A percentile compares a stretch with the other conserved stretches of the same genome.
These are phyloP conservation scores for Mormyrus proboscirostris DNA, from an alignment of 2,797 vertebrate genomes.

Conservation along the genomic window DNA sequence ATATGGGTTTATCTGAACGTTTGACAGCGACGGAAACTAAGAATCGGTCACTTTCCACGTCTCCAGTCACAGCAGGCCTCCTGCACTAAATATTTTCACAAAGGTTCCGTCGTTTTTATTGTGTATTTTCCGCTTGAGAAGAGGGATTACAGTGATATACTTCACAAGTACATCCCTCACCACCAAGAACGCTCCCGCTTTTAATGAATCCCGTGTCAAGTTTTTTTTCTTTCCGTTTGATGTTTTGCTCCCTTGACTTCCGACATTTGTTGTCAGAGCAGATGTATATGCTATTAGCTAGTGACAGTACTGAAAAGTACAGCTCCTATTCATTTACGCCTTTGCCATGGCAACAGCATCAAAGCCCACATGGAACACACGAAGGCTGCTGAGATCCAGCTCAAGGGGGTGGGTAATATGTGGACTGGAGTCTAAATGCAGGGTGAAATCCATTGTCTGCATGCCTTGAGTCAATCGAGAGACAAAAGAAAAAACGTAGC, in stretches of 20 bases:
- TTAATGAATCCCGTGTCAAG: not conserved
- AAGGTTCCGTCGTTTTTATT: not conserved
- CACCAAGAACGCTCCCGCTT: not conserved
- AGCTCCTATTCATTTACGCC: slow-evolving; percentile 9
- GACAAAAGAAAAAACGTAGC: not conserved
- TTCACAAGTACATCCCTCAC: not conserved
- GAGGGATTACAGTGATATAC: not conserved
- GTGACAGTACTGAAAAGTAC: not conserved
- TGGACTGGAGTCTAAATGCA: slow-evolving; percentile 3
- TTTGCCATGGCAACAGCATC: slow-evolving; percentile 26
- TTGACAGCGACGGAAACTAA: not conserved
- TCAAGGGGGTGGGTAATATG: not conserved
- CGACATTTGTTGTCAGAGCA: slow-evolving; percentile 1
- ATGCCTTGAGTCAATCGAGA: slow-evolving; percentile 34
- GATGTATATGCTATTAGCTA: not conserved
- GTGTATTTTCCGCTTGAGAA: not conserved
- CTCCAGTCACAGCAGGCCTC: not conserved
- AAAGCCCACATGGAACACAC: not conserved
- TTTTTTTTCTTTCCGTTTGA: not conserved
- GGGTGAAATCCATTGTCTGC: slow-evolving; percentile 46
- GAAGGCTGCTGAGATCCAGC: not conserved
- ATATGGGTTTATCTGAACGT: not conserved
- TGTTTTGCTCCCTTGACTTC: not conserved
- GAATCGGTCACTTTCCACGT: not conserved
- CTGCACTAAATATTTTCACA: not conserved